Evolutionary conservation across 2,113 vertebrate species (phyloP), one percentile per base, ranked within the genome.

Genomic region (Corvus hawaiiensis): DNA sequence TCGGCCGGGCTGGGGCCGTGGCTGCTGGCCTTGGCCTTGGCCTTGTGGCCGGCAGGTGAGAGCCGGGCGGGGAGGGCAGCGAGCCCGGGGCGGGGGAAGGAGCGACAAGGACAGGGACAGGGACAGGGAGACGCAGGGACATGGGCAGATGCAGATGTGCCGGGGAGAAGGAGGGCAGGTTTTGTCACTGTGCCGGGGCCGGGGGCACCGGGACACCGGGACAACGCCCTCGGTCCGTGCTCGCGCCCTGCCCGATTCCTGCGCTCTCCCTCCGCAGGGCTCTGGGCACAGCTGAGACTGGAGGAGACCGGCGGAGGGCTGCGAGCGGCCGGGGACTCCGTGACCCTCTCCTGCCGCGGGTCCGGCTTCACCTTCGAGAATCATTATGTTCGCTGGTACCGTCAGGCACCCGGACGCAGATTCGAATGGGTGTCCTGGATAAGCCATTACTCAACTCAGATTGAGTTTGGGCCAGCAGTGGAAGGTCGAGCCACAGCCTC

Each of bases 351-450:
- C 44, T 94, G 90, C 66, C 71, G 3, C 1, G 64, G n/a, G 2
- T 30, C 12, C 1, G 43, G 80, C 6, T 44, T 55, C 16, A 3
- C 0, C 8, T 62, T 89, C 2, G 14, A 2, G 1, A 46, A 46
- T 66, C 21, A 46, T 46, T 33, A 46, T 46, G 6, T 67, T 67
- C 0, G 2, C 4, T 90, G 92, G 72, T 83, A 78, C 59, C 54
- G 54, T 30, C 59, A 87, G 43, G 19, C 35, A 4, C 8, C 49
- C 10, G 0, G 39, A 9, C 32, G 41, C 66, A 24, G 6, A 2
- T 19, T 58, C 0, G 35, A 95, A 37, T 89, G 76, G 75, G 4
- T 95, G n/a, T 91, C 87, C 55, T 77, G 44, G 59, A 89, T 89
- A 30, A 89, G 87, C 61, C 77, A 74, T 74, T 82, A 59, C 21